phyloP scores from a whole-genome alignment of 1,140 invertebrate species.

The Streblospio benedicti region DNA sequence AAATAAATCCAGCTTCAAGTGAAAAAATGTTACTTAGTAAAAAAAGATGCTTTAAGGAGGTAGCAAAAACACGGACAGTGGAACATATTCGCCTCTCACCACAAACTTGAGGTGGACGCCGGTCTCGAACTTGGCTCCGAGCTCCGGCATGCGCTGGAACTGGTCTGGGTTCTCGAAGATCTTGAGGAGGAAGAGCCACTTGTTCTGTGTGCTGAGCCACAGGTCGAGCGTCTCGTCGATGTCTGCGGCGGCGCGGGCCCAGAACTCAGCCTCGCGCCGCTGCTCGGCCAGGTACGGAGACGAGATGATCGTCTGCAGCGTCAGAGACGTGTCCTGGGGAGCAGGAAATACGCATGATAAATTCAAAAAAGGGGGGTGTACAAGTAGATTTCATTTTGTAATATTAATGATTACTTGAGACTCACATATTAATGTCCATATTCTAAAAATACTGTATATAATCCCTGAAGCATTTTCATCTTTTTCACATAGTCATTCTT shows the following conservation, averaged over 20 bases:
- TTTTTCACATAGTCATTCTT: no score
- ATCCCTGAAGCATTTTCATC: no score
- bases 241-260: slow-evolving; percentile 32
- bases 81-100: no score
- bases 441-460: no score
- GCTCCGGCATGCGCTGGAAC: slow-evolving; percentile 29
- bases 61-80: no score
- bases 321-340: slow-evolving; percentile 37
- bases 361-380: no score
- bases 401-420: no score
- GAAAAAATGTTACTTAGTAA: not conserved
- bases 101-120: slow-evolving; percentile 36
- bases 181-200: slow-evolving; percentile 46
- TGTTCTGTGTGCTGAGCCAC: slow-evolving; percentile 40
- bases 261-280: slow-evolving; percentile 28
- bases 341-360: no score
- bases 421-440: no score
- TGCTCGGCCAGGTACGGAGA: slow-evolving; percentile 40
- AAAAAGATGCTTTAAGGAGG: no score
- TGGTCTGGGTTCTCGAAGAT: slow-evolving; percentile 41
- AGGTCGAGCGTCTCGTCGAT: slow-evolving; percentile 42
- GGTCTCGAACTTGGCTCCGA: slow-evolving; percentile 35
- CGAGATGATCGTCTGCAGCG: slow-evolving; percentile 36
- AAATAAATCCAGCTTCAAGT: not conserved
- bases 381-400: no score